phyloP scores from a whole-genome alignment of 2,888 invertebrate species.

The Agrochola lychnidis region DNA sequence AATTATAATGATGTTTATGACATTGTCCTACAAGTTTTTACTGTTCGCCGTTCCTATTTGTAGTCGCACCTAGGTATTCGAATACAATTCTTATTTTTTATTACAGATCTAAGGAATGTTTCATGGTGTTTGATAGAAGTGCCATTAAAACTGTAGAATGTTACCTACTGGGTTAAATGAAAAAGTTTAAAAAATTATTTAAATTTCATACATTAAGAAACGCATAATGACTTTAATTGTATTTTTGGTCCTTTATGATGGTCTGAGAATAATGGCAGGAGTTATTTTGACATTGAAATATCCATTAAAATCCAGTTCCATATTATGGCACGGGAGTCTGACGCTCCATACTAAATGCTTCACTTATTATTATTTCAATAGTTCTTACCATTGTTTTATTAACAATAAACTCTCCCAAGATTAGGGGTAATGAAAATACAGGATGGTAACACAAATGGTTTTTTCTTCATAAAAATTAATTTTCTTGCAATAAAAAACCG shows the following conservation, averaged over 20 bases:
- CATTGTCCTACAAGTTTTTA: slow-evolving; percentile 14
- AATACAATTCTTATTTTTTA: slow-evolving; percentile 16
- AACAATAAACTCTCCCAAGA: slow-evolving; percentile 75
- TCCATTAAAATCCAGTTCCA: slow-evolving; percentile 47
- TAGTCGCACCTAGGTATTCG: neutral
- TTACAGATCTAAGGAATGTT: neutral
- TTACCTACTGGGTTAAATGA: neutral
- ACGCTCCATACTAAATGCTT: slow-evolving; percentile 44
- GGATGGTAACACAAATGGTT: slow-evolving; percentile 72
- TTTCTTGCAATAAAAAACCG: slow-evolving; percentile 79
- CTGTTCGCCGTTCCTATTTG: slow-evolving; percentile 2
- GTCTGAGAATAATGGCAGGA: slow-evolving; percentile 56
- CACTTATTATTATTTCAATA: slow-evolving; percentile 66
- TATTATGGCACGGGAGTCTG: slow-evolving; percentile 24
- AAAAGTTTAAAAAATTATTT: slow-evolving; percentile 1
- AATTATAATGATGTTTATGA: slow-evolving; percentile 25
- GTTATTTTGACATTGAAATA: slow-evolving; percentile 62
- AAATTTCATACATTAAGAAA: neutral
- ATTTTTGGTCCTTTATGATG: slow-evolving; percentile 35
- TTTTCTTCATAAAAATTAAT: slow-evolving; percentile 77
- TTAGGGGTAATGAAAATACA: slow-evolving; percentile 79
- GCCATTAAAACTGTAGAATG: neutral
- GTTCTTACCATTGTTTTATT: slow-evolving; percentile 74
- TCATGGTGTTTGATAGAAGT: slow-evolving; percentile 1
- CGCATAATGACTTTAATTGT: slow-evolving; percentile 3